phyloP scores from a whole-genome alignment of 2,797 vertebrate genomes.

The Jordanella pulchra region DNA sequence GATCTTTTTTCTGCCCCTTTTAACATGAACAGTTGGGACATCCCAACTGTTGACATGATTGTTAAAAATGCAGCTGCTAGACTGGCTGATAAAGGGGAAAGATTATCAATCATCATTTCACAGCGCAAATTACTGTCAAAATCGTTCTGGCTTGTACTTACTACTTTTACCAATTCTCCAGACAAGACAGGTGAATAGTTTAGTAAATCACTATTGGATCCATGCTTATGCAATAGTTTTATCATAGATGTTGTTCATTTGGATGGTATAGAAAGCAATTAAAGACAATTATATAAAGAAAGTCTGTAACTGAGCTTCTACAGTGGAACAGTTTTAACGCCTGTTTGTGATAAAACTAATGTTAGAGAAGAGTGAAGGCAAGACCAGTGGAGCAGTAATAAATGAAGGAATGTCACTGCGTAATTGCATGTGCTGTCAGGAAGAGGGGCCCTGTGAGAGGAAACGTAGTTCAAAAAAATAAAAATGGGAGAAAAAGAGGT shows the following conservation, averaged over 20 bases:
- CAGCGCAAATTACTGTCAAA: not conserved
- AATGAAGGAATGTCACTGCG: conserved; percentile 75
- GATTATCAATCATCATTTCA: not conserved
- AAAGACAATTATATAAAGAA: not conserved
- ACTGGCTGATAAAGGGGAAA: not conserved
- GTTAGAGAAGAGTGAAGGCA: conserved; percentile 28
- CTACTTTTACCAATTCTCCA: not conserved
- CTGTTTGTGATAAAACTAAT: conserved; percentile 20
- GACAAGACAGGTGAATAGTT: not conserved
- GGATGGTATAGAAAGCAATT: not conserved
- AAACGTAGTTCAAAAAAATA: conserved; percentile 31
- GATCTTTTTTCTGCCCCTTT: not conserved
- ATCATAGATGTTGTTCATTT: not conserved
- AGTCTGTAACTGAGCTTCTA: conserved; percentile 4
- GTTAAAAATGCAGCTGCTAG: not conserved
- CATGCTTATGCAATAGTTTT: not conserved
- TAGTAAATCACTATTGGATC: not conserved
- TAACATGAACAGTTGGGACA: too few relatives aligned
- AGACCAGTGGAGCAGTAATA: conserved; percentile 55
- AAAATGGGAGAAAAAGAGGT: conserved; percentile 50
- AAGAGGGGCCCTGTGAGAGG: conserved; percentile 62
- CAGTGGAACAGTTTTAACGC: conserved; percentile 1
- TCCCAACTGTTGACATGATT: not conserved
- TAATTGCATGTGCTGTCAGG: conserved; percentile 71
- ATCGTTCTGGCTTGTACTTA: not conserved